Evolutionary conservation across 1,140 invertebrate species (phyloP), one percentile per base, ranked within the genome.

Genomic region (Drosophila guanche): DNA sequence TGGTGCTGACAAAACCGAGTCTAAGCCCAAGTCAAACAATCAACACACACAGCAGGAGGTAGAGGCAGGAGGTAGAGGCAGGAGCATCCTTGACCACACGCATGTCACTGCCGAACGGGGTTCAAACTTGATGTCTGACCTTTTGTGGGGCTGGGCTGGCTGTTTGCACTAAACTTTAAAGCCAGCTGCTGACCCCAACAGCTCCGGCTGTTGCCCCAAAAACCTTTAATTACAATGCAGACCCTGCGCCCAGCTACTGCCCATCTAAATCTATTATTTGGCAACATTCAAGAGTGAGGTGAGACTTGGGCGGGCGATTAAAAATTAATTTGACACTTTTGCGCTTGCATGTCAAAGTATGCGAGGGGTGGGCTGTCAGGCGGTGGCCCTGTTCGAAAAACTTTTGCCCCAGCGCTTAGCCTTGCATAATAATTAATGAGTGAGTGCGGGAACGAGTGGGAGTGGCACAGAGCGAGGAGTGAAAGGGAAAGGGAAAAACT

Each of bases 241-340:
- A 55, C 76, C 67, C 58, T 45, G 37, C 41, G 48, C 40, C 48
- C 23, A 33, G 5, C 2, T 1, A 6, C 27, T 73, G 37, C 47
- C 29, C 83, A 83, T 88, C 88, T 88, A 88, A 88, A 84, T 88
- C 79, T 88, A 88, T 88, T 89, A 88, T 84, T 88, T 88, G 71
- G 84, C 79, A 76, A 70, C 75, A 84, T 72, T 84, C 63, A 56
- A 16, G 58, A n/a, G 50, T n/a, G 16, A 27, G 60, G 42, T 52
- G 12, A 14, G 6, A 37, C 14, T 47, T 27, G 45, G 63, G 63
- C 23, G 79, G 55, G 79, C 85, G 81, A 88, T 88, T 88, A 88
- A 88, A 88, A 88, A 88, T 88, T 88, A 88, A 88, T 88, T 89
- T 88, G 84, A 88, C 84, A 88, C 85, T 76, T 84, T 84, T 89